A percentile compares a stretch with the other conserved stretches of the same genome.
These are phyloP conservation scores for Oryzias celebensis DNA, from an alignment of 2,113 vertebrate genomes.

Conservation along the genomic window DNA sequence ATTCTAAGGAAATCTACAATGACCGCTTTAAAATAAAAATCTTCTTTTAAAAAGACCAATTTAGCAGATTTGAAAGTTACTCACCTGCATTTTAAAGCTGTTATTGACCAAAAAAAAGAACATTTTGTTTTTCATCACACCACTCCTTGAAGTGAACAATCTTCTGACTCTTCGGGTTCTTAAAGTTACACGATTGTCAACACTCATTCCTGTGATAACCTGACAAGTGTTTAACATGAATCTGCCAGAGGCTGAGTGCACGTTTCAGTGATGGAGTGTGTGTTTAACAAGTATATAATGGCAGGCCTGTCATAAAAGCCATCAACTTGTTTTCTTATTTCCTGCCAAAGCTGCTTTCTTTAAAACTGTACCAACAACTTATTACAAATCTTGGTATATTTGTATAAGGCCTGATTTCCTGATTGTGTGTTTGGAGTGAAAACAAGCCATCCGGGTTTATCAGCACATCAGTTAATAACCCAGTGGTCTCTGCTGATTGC, in stretches of 20 bases:
- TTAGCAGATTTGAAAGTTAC: neutral
- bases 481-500: conserved; percentile 45
- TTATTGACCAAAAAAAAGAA: too few species aligned
- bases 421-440: conserved; percentile 64
- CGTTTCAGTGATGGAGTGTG: conserved; percentile 1
- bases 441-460: conserved; percentile 63
- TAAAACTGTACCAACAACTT: conserved; percentile 42
- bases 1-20: neutral
- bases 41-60: neutral
- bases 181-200: neutral
- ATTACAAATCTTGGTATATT: conserved; percentile 43
- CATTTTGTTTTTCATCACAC: too few species aligned
- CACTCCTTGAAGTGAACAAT: neutral
- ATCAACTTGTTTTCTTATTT: conserved; percentile 6
- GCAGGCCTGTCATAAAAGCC: conserved; percentile 2
- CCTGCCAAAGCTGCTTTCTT: conserved; percentile 26
- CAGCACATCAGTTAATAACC: conserved; percentile 66
- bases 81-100: too few species aligned
- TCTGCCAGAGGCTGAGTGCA: neutral
- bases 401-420: conserved; percentile 53
- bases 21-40: neutral
- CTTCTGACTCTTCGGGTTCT: neutral
- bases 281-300: neutral
- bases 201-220: neutral
- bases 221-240: neutral